Conservation (phyloP, 64 coral and sea anemone genomes). For the Montipora capricornis region DNA sequence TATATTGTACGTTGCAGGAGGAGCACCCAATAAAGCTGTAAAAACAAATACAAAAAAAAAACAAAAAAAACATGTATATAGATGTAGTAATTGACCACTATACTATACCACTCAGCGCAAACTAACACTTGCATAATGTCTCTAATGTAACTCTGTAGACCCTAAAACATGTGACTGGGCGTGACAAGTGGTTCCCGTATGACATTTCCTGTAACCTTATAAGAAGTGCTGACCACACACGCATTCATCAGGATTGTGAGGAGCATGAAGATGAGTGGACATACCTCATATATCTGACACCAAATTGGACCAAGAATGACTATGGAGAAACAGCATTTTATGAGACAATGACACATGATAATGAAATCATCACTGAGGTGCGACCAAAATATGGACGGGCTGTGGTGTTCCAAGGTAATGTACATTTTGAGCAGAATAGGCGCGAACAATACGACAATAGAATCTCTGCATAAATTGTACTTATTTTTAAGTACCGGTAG, state of each 20-base stretch:
- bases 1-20: no score
- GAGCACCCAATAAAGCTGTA: no score
- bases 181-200: conserved; percentile 97
- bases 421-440: not conserved
- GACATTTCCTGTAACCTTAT: conserved; percentile 97
- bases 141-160: conserved; percentile 56
- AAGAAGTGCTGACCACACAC: conserved; percentile 88
- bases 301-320: conserved; percentile 92
- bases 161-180: conserved; percentile 80
- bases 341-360: conserved; percentile 81
- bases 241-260: conserved; percentile 92
- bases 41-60: no score
- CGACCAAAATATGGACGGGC: conserved; percentile 97
- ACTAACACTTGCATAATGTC: not conserved
- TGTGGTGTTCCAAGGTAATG: conserved; percentile 93
- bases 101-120: no score
- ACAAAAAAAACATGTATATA: no score
- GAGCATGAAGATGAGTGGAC: conserved; percentile 91
- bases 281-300: conserved; percentile 89
- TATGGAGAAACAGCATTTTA: conserved; percentile 98
- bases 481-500: no score
- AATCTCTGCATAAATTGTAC: no score
- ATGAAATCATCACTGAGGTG: conserved; percentile 92
- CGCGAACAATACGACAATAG: no score
- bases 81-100: no score